These are phyloP conservation scores for Matsumyia berberina DNA, from an alignment of 2,888 invertebrate species.

Conservation along the genomic window DNA sequence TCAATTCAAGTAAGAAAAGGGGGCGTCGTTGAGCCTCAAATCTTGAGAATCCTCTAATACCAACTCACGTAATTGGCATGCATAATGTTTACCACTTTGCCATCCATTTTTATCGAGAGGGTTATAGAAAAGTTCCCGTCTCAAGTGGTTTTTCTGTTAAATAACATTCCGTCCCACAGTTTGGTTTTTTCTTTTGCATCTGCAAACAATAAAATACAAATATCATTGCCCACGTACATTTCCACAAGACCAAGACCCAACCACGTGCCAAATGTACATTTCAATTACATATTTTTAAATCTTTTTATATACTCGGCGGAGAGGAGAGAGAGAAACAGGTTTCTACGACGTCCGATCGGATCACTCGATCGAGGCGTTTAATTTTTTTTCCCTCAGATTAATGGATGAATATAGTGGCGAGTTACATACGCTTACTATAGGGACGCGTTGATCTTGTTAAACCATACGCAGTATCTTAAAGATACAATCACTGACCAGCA, in stretches of 20 bases:
- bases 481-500: slow-evolving; percentile 19
- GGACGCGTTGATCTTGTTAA: slow-evolving; percentile 37
- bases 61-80: neutral
- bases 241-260: slow-evolving; percentile 21
- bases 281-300: slow-evolving; percentile 32
- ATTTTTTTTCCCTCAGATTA: slow-evolving; percentile 10
- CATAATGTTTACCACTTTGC: neutral
- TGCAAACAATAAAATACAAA: slow-evolving; percentile 19
- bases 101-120: neutral
- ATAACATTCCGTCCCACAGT: slow-evolving; percentile 7
- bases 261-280: slow-evolving; percentile 54
- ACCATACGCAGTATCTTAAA: slow-evolving; percentile 37
- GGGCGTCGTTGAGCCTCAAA: neutral
- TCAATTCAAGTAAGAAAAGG: neutral
- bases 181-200: slow-evolving; percentile 22
- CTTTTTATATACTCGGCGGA: neutral
- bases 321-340: slow-evolving; percentile 37
- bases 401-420: slow-evolving; percentile 11
- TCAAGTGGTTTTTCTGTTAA: slow-evolving; percentile 22
- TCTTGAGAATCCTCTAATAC: neutral
- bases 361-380: slow-evolving; percentile 25
- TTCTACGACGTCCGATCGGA: slow-evolving; percentile 38
- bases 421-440: neutral
- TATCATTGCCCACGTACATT: slow-evolving; percentile 13
- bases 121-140: neutral